phyloP scores from a whole-genome alignment of 2,797 vertebrate genomes.

The Pogonophryne albipinna region DNA sequence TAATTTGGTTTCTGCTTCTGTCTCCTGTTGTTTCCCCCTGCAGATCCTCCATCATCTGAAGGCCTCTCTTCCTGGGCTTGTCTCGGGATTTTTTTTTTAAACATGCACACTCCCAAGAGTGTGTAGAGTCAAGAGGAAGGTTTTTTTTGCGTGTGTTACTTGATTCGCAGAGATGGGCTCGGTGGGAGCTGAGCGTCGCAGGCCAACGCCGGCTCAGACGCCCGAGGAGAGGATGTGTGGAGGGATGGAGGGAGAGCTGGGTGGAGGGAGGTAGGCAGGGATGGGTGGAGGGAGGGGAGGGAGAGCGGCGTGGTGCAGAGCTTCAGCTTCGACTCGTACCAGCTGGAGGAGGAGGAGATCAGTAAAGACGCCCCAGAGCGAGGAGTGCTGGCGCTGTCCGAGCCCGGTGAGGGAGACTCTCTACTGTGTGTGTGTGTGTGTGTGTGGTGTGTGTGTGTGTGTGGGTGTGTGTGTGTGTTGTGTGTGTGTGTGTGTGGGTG shows the following conservation, averaged over 20 bases:
- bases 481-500: too few relatives aligned
- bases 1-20: constrained; percentile 22
- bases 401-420: constrained; percentile 86
- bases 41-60: constrained; percentile 69
- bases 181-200: constrained; percentile 86
- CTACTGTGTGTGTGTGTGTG: constrained; percentile 9
- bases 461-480: too few relatives aligned
- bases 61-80: constrained; percentile 43
- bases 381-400: constrained; percentile 88
- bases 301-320: constrained; percentile 90
- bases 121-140: constrained; percentile 27
- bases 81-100: constrained; percentile 39
- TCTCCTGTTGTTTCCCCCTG: constrained; percentile 39
- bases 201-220: constrained; percentile 83
- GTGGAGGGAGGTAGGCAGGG: constrained; percentile 74
- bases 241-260: constrained; percentile 70
- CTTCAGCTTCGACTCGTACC: constrained; percentile 95
- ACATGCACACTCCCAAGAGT: constrained; percentile 52
- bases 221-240: constrained; percentile 80
- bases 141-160: background rate
- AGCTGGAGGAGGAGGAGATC: constrained; percentile 91
- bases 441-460: too few relatives aligned
- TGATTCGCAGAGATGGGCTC: constrained; percentile 83
- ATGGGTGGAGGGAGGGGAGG: constrained; percentile 63
- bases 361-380: constrained; percentile 87